Conservation (phyloP, 2,797 vertebrate species). For the Furcifer pardalis region DNA sequence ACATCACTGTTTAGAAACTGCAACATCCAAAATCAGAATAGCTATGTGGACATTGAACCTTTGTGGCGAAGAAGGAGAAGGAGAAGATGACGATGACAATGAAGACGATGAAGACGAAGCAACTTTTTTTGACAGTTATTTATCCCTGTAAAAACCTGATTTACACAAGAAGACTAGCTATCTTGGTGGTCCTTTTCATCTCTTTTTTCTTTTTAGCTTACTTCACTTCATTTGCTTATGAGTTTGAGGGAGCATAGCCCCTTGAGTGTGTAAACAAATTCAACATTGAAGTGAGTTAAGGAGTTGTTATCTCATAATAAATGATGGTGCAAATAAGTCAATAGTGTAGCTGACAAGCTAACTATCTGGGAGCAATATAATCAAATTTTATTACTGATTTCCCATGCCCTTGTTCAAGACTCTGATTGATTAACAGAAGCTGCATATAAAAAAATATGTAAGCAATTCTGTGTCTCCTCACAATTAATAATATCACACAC, state of each 20-base stretch:
- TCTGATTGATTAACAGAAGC: slow-evolving; percentile 48
- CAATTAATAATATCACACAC: slow-evolving; percentile 22
- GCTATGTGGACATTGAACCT: no score
- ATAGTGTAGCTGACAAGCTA: slow-evolving; percentile 47
- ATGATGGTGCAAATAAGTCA: slow-evolving; percentile 48
- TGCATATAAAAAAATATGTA: slow-evolving; percentile 41
- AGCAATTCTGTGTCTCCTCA: slow-evolving; percentile 19
- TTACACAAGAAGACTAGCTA: not conserved
- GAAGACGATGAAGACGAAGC: no score
- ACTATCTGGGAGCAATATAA: slow-evolving; percentile 48
- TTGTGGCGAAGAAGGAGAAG: no score
- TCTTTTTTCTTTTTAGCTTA: not conserved
- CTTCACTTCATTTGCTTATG: slow-evolving; percentile 18
- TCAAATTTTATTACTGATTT: slow-evolving; percentile 49
- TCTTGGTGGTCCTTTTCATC: no score
- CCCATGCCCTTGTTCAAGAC: slow-evolving; percentile 41
- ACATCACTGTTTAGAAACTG: no score
- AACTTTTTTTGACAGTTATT: not conserved
- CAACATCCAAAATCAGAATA: no score
- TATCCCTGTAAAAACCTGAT: not conserved
- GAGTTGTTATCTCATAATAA: slow-evolving; percentile 48
- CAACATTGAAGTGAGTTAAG: slow-evolving; percentile 42
- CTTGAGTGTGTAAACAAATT: slow-evolving; percentile 38
- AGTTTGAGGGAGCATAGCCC: slow-evolving; percentile 1
- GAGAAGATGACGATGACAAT: no score